Evolutionary conservation across 2,888 invertebrate species (phyloP), one percentile per base, ranked within the genome.

Genomic region (Lobophora halterata): DNA sequence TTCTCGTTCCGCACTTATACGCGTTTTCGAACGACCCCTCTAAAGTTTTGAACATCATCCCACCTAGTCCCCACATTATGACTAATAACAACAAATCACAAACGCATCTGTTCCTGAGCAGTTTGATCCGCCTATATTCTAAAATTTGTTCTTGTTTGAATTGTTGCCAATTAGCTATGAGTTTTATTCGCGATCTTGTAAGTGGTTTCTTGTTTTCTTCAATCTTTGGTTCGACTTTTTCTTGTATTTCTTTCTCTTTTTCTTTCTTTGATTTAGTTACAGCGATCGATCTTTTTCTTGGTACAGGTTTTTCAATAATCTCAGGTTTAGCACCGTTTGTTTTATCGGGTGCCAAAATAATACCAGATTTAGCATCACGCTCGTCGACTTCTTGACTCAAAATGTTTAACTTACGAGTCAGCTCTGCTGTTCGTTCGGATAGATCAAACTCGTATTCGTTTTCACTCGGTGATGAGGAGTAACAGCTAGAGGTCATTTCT

Each of bases 1-100:
- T 89, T 58, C 95, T 94, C 23, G 96, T 94, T 4, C 95, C 94
- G 66, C 95, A 95, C 79, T 97, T 97, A 78, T 94, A 95, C 47
- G 93, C 93, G 45, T 93, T 91, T 66, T 97, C 97, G 58, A 95
- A 93, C 1, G 93, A 91, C 2, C 96, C 96, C 71, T 97, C 97
- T 10, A 94, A 91, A 49, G 93, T 91, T 49, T 93, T 92, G 61
- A 96, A 96, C 58, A 94, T 83, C 28, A 96, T 88, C 0, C 93
- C 96, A 1, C 95, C 96, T 28, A 93, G 79, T 2, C 96, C 95
- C 58, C 94, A 93, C 52, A 93, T 88, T 36, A 95, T 89, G 11
- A 93, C 79, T 19, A 95, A 76, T 12, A 95, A 56, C n/a, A 95
- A 71, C 10, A 93, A 69, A 57, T 93, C 90, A 24, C 90, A 88